Evolutionary conservation across 2,113 vertebrate species (phyloP), one percentile per base, ranked within the genome.

Genomic region (Xiphophorus couchianus): DNA sequence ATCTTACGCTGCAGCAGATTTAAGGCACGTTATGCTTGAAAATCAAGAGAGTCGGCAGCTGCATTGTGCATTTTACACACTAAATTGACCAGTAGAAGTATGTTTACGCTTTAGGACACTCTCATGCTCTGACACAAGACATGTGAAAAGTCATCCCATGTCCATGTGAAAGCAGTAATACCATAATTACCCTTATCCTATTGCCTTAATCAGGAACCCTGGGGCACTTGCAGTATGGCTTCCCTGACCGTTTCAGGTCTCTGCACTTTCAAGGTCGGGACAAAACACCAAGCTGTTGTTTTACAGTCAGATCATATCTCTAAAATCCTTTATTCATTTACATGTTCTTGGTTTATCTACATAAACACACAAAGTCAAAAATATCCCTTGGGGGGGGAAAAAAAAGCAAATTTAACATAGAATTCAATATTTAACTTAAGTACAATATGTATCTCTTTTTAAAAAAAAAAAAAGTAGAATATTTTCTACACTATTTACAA

Each of bases 401-500:
- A 84, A 89, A 77, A 70, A 76, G 8, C 0, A 62, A 76, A 72
- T 60, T 85, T 84, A 83, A 84, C 83, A 87, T 78, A 54, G 42
- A 79, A 79, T 86, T 71, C 70, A 76, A 87, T 76, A 75, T 85
- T 84, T 83, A 73, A 22, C 83, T 90, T 81, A 80, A 88, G 82
- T 87, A 87, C 78, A 90, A 74, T 81, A 62, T 88, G 64, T 78
- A 7, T 54, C 22, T 58, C 1, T 10, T 25, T 25, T 9, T 3
- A 25, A 54, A 68, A 92, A 91, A 22, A 91, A 22, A 54, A 68
- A 92, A 91, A 84, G 66, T 71, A 71, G 69, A 64, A 71, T 68
- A 68, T 70, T 62, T 90, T 87, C 94, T 95, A 94, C 70, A 88
- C 92, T 92, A 91, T 95, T 90, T 95, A 94, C 92, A 94, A 90